Percentiles rank a stretch among this genome's conserved stretches.
Evolutionary conservation across 2,797 vertebrate species (phyloP).

Genomic region (Tenualosa ilisha): DNA sequence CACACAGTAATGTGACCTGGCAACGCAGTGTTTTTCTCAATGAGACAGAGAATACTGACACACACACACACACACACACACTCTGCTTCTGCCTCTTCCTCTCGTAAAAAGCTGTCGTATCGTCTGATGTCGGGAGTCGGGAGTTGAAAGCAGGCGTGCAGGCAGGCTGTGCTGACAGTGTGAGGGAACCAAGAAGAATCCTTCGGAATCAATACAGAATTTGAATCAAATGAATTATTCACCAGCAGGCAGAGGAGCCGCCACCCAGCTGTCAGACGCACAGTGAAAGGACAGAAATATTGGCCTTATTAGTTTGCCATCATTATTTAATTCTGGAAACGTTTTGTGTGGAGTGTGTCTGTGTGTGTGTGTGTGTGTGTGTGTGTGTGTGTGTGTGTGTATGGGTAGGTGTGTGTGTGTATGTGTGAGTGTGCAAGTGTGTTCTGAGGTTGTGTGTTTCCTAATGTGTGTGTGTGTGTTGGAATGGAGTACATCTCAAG

Average conservation of each 20-base stretch:
- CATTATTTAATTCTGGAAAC: not conserved
- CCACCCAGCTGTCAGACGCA: not conserved
- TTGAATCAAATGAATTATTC: conserved; percentile 15
- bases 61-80: not conserved
- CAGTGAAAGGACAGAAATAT: conserved; percentile 4
- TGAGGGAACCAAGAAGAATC: not conserved
- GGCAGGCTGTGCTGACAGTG: not conserved
- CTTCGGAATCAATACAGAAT: not conserved
- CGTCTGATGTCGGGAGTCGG: not conserved
- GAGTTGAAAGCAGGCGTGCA: not conserved
- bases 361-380: not conserved
- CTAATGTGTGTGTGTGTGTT: not conserved
- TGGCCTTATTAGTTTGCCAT: not conserved
- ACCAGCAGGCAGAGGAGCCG: not conserved
- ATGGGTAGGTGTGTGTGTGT: not conserved
- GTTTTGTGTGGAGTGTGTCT: not conserved
- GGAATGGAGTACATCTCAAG: too few relatives aligned
- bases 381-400: not conserved
- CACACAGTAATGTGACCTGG: not conserved
- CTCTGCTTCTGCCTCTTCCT: not conserved
- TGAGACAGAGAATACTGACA: not conserved
- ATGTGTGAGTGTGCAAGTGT: not conserved
- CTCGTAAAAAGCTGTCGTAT: not conserved
- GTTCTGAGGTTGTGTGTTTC: not conserved
- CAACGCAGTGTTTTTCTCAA: not conserved